These are phyloP conservation scores for Pithys albifrons DNA, from an alignment of 2,113 vertebrate genomes.

Conservation along the genomic window DNA sequence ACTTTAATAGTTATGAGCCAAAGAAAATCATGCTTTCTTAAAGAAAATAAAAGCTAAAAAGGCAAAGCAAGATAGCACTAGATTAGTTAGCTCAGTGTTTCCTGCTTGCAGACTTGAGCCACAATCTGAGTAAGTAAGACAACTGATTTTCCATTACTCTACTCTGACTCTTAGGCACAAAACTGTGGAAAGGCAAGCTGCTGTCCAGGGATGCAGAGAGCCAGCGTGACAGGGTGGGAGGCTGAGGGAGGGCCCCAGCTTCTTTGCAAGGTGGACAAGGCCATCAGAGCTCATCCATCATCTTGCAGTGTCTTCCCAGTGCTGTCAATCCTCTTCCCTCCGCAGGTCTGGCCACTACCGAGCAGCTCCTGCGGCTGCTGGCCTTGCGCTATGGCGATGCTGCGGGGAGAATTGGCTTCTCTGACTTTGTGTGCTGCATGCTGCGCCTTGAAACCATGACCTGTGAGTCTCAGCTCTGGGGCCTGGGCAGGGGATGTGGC, in stretches of 20 bases:
- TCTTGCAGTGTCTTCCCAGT: rapidly evolving
- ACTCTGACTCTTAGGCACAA: rapidly evolving
- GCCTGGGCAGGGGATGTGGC: not conserved
- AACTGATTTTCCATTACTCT: not conserved
- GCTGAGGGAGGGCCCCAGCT: no score
- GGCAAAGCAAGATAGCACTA: not conserved
- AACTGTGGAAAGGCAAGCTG: no score
- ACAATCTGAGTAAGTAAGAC: not conserved
- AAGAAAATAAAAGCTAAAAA: not conserved
- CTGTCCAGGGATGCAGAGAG: not conserved
- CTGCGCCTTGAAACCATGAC: constrained; percentile 72
- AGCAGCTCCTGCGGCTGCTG: constrained; percentile 58
- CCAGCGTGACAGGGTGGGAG: rapidly evolving
- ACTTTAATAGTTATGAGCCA: not conserved
- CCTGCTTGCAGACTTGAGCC: not conserved
- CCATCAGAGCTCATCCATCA: rapidly evolving
- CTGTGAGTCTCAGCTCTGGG: constrained; percentile 48
- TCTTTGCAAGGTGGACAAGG: not conserved
- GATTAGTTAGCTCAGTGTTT: not conserved
- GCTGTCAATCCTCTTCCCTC: not conserved
- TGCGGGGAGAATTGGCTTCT: constrained; percentile 23
- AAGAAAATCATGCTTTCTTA: not conserved
- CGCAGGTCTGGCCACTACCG: not conserved
- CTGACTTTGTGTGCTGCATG: constrained; percentile 73
- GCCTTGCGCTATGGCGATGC: constrained; percentile 49